phyloP scores from a whole-genome alignment of 2,113 vertebrate genomes.

The Thamnophis sirtalis region DNA sequence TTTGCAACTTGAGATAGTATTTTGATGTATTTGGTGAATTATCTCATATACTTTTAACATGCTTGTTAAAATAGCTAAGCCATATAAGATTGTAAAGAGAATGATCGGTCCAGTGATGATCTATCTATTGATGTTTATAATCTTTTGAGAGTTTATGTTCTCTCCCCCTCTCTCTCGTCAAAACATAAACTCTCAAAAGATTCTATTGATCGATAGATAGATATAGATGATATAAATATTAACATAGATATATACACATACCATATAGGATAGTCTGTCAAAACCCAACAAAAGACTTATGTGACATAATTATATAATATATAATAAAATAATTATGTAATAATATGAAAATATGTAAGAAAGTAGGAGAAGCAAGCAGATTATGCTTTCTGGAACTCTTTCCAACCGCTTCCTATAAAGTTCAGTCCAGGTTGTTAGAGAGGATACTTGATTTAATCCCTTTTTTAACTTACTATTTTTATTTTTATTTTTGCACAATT shows the following conservation, averaged over 20 bases:
- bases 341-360: background rate
- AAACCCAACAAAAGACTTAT: background rate
- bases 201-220: too few relatives aligned
- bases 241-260: too few relatives aligned
- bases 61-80: background rate
- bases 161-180: background rate
- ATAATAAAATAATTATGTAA: background rate
- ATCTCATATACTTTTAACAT: background rate
- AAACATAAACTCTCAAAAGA: too few relatives aligned
- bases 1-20: background rate
- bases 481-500: background rate
- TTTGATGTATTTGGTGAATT: background rate
- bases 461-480: background rate
- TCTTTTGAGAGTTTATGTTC: background rate
- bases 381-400: background rate
- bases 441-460: background rate
- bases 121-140: background rate
- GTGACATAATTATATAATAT: background rate
- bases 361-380: background rate
- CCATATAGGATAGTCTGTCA: background rate
- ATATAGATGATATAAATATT: too few relatives aligned
- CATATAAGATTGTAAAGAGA: background rate
- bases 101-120: background rate
- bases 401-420: background rate
- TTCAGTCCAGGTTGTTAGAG: background rate